Base-by-base conservation (phyloP, 2,888 invertebrate genomes). In the Drosophila atripex region DNA sequence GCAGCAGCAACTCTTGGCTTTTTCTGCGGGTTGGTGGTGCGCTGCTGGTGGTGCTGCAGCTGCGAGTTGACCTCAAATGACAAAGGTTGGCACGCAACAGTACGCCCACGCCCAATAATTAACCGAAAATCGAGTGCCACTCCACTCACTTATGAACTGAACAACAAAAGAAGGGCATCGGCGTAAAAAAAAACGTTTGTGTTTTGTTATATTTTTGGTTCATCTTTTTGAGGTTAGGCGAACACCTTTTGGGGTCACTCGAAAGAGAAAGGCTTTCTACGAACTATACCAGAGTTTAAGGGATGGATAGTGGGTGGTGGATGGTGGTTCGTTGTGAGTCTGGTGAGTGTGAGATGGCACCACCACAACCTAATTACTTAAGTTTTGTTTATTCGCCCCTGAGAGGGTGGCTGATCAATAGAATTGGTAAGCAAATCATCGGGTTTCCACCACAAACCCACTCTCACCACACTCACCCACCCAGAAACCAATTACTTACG, bases 361-460 rank as follows among this genome's bases (percentile, higher is more conserved):
- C n/a, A n/a, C n/a, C n/a, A n/a, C 28, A 68, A 58, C 69, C 63
- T 73, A 73, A 73, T 73, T 73, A 73, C 74, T 63, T 69, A 73
- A 73, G 74, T 73, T 73, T 52, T 61, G 49, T 72, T 65, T 52
- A 56, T 71, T 71, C 53, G 50, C 51, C 61, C 54, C 32, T 18
- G 43, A n/a, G n/a, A n/a, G n/a, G 47, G 45, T 25, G n/a, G 32
- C 4, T 57, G 56, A 65, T 66, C 69, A 57, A 57, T 68, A 28
- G 71, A 50, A 60, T 50, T 49, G 28, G 70, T 55, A 53, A 49
- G 73, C 72, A 71, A 71, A 71, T 71, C 63, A 63, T 71, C 47
- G 28, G 28, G 49, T 38, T 35, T 47, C 58, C 39, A 50, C 30
- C 28, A 28, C 28, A 28, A 28, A 8, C 1, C 7, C 28, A 28